These are phyloP conservation scores for Venustaconcha ellipsiformis DNA, from an alignment of 1,140 invertebrate species.

Conservation along the genomic window DNA sequence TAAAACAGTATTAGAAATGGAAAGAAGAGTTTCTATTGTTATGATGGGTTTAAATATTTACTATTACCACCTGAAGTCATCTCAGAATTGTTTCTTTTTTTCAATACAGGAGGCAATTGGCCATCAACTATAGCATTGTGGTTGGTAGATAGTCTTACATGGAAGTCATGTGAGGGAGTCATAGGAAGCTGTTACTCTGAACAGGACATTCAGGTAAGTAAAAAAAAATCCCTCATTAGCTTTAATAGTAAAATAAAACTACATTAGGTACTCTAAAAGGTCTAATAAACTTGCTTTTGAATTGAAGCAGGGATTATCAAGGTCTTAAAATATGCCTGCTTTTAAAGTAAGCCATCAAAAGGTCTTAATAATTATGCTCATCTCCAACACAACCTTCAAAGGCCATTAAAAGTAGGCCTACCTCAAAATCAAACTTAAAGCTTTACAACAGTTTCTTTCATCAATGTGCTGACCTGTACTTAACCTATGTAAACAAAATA, in stretches of 20 bases:
- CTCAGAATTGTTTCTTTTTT: background rate
- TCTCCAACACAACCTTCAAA: too few species aligned
- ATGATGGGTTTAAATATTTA: too few species aligned
- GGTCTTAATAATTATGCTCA: too few species aligned
- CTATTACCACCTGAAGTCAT: too few species aligned
- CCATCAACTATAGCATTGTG: slow-evolving; percentile 92
- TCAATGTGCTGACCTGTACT: background rate
- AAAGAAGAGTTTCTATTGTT: too few species aligned
- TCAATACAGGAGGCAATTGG: slow-evolving; percentile 86
- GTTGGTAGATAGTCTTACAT: slow-evolving; percentile 91
- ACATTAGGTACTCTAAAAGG: background rate
- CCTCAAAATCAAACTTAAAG: background rate
- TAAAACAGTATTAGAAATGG: too few species aligned
- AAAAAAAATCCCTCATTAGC: too few species aligned
- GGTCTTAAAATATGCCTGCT: too few species aligned
- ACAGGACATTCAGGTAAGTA: slow-evolving; percentile 34
- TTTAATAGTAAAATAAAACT: too few species aligned
- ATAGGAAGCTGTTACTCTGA: slow-evolving; percentile 49
- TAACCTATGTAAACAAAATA: too few species aligned
- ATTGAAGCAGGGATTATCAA: background rate
- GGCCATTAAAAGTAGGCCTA: background rate
- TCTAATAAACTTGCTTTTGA: background rate
- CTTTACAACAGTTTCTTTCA: background rate
- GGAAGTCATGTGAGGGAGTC: slow-evolving; percentile 76
- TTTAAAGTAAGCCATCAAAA: too few species aligned